Base-by-base conservation (phyloP, 2,888 invertebrate species). In the Chrysopilus asiliformis region DNA sequence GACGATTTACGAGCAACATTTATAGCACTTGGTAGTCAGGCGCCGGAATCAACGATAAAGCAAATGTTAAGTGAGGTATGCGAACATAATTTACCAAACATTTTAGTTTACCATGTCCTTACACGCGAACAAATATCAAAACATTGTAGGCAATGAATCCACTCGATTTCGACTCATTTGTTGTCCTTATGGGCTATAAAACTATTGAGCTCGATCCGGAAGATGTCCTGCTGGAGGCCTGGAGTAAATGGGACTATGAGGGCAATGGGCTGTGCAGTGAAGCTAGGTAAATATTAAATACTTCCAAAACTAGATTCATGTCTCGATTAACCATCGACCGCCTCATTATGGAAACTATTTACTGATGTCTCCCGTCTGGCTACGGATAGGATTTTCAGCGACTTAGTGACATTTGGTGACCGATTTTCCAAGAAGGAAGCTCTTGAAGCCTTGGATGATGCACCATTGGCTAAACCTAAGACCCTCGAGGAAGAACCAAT, bases 381-480 rank as follows among this genome's bases (percentile, higher is more conserved):
- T n/a, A n/a, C n/a, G n/a, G n/a, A n/a, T 60, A 76, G 76, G 50
- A 72, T 77, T 46, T 72, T 71, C 42, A 70, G 71, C 45, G 77
- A 77, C 49, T 59, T 78, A 28, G 73, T 73, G 66, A 71, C 71
- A 6, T 72, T 69, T 56, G 77, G 77, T 4, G 77, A 77, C 49
- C 69, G 69, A 51, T 72, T 78, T 52, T 70, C 72, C 1, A 64
- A 65, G 30, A 68, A 68, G 44, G 78, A 78, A 58, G 74, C 75
- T 0, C 67, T 70, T 43, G 69, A 70, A 45, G 76, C 76, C 1
- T 54, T 76, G 10, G 71, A 72, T 43, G 72, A 72, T 49, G 76
- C 76, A 0, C 76, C 76, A 0, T 56, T 68, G 36, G 61, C 68
- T n/a, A 64, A 68, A 38, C 65, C 68, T 26, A 67, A 68, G 38